Conservation (phyloP, 1,140 invertebrate genomes). For the Scaptomyza pallida region DNA sequence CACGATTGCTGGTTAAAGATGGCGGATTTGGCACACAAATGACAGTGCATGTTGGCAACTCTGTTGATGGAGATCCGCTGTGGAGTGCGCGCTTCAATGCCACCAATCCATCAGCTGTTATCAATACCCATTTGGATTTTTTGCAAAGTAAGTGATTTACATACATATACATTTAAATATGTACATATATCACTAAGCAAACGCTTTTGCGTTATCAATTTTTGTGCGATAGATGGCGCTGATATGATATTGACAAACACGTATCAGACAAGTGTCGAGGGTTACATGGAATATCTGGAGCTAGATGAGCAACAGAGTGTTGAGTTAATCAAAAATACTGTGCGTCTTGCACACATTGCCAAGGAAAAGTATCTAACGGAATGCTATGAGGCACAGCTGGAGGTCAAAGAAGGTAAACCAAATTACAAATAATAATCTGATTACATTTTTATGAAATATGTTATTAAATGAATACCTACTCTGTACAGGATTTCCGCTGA, state of each 20-base stretch:
- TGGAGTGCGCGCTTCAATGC: slow-evolving; percentile 92
- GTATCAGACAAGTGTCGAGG: slow-evolving; percentile 93
- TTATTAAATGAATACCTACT: not conserved
- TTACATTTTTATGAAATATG: too few relatives aligned
- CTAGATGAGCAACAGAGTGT: slow-evolving; percentile 87
- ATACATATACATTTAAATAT: not conserved
- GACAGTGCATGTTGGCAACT: slow-evolving; percentile 88
- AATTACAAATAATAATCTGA: not conserved
- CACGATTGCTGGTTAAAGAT: slow-evolving; percentile 85
- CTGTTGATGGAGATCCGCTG: slow-evolving; percentile 90
- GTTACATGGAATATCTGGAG: slow-evolving; percentile 90
- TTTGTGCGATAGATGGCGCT: slow-evolving; percentile 87
- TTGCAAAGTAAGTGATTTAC: slow-evolving; percentile 84
- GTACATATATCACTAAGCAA: slow-evolving; percentile 43
- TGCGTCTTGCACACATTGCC: slow-evolving; percentile 86
- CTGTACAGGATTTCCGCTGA: slow-evolving; percentile 84
- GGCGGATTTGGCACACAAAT: slow-evolving; percentile 92
- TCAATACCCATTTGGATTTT: slow-evolving; percentile 91
- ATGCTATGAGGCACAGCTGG: slow-evolving; percentile 63
- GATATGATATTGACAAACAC: slow-evolving; percentile 94
- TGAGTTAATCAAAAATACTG: slow-evolving; percentile 89
- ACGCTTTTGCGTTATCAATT: slow-evolving; percentile 10
- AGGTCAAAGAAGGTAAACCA: slow-evolving; percentile 58
- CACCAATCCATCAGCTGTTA: slow-evolving; percentile 89
- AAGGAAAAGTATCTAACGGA: slow-evolving; percentile 76